phyloP scores from a whole-genome alignment of 2,888 invertebrate species.

The Salticus scenicus region DNA sequence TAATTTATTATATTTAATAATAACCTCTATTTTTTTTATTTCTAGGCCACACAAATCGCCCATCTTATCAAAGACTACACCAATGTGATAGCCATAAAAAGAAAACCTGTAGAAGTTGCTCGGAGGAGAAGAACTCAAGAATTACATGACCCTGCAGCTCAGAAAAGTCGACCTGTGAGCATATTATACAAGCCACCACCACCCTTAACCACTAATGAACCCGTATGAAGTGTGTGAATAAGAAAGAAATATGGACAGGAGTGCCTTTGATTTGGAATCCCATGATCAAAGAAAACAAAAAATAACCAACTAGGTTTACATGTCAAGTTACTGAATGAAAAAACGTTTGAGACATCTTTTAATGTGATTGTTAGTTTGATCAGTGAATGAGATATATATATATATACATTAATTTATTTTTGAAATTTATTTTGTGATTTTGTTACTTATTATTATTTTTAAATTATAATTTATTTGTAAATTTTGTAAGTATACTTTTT shows the following conservation, averaged over 20 bases:
- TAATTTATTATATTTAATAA: too few species aligned
- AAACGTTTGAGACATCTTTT: slow-evolving; percentile 16
- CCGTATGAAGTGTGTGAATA: slow-evolving; percentile 27
- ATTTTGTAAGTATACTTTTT: too few species aligned
- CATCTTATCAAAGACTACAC: slow-evolving; percentile 93
- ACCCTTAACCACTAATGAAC: slow-evolving; percentile 71
- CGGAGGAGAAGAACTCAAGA: slow-evolving; percentile 58
- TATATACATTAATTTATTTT: background rate
- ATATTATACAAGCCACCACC: slow-evolving; percentile 73
- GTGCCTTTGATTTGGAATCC: slow-evolving; percentile 55
- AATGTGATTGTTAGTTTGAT: slow-evolving; percentile 6
- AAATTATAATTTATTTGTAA: background rate
- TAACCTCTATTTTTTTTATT: slow-evolving; percentile 64
- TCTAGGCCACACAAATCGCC: slow-evolving; percentile 93
- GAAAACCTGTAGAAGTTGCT: slow-evolving; percentile 63
- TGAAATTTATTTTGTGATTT: background rate
- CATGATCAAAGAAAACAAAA: slow-evolving; percentile 10
- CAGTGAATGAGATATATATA: background rate
- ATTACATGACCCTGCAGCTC: slow-evolving; percentile 45
- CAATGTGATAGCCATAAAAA: slow-evolving; percentile 78
- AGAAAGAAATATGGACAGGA: slow-evolving; percentile 19
- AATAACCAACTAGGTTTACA: background rate
- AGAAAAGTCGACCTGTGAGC: slow-evolving; percentile 72
- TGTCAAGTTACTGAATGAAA: background rate
- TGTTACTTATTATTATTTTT: background rate